These are phyloP conservation scores for Acleris emargana DNA, from an alignment of 2,888 invertebrate genomes.

Conservation along the genomic window DNA sequence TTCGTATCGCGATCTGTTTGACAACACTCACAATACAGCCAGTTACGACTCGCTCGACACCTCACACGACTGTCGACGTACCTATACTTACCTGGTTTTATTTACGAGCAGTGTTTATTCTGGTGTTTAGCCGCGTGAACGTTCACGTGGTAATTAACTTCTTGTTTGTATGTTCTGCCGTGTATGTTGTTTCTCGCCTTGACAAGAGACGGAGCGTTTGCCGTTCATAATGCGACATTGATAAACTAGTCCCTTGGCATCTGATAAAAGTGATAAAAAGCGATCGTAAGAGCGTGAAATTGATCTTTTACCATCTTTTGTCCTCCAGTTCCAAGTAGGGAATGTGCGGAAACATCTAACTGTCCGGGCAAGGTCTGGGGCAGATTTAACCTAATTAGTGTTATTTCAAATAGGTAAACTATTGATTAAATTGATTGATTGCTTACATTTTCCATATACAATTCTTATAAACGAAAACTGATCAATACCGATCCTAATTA, in stretches of 20 bases:
- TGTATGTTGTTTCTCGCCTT: constrained; percentile 21
- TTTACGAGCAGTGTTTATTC: constrained; percentile 54
- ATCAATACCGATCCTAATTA: too few species aligned
- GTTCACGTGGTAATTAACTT: constrained; percentile 32
- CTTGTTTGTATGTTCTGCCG: constrained; percentile 38
- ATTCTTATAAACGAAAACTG: too few species aligned
- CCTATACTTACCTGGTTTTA: constrained; percentile 44
- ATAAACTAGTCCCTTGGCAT: constrained; percentile 38
- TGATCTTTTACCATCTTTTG: constrained; percentile 10
- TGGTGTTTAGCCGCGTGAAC: constrained; percentile 48
- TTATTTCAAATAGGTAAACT: too few species aligned
- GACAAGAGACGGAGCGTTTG: constrained; percentile 29
- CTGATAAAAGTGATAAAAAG: constrained; percentile 41
- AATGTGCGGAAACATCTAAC: not conserved
- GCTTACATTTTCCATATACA: too few species aligned
- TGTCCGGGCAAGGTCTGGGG: too few species aligned
- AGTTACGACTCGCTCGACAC: constrained; percentile 14
- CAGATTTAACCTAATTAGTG: too few species aligned
- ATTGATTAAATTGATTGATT: too few species aligned
- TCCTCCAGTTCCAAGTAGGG: not conserved
- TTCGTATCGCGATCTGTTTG: constrained; percentile 3
- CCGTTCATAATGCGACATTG: constrained; percentile 29
- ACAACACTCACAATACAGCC: constrained; percentile 8
- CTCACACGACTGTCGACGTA: constrained; percentile 44
- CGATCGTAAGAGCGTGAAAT: constrained; percentile 43